Evolutionary conservation across 37 sponge, comb jelly and placozoan genomes (phyloP), one percentile per base, ranked within the genome.

Genomic region (Tethya wilhelma): DNA sequence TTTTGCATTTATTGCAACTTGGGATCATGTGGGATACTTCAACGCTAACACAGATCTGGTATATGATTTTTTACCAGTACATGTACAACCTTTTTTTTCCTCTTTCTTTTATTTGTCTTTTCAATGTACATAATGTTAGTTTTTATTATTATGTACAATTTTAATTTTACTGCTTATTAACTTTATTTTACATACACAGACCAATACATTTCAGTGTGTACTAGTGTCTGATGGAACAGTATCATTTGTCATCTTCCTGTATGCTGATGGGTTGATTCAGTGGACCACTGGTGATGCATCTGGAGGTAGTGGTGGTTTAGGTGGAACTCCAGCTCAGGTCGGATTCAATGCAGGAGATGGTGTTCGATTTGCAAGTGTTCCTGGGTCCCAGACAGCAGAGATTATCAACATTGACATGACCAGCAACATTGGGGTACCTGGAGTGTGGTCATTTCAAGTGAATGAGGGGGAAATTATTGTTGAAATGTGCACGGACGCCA

Each of bases 241-340:
- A 6, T 84, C 84, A 4, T 84, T 75, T 75, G 84, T 84, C 25
- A 67, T 67, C 4, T 84, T 84, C 67, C 67, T 75, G 20, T 84
- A 84, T 75, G 84, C 84, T 66, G 84, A 84, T 66, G 84, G 68
- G 36, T 39, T 34, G 17, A 84, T 84, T 19, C 84, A 84, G 55
- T 84, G 84, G 77, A 84, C 85, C 36, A 84, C 77, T 60, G 85
- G 78, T 14, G 85, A 84, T 30, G 64, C 75, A 8, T 69, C 85
- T 29, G 75, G 65, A 5, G 76, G 84, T 32, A 26, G 11, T 2
- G 26, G 53, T 56, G 76, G 84, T 0, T 44, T 75, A 19, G 63
- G 60, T n/a, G 85, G 85, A 34, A 67, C 59, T 43, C 85, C 57
- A 31, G 85, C 85, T 11, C 85, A 69, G 41, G 69, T 68, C 26